Evolutionary conservation across 2,113 vertebrate species (phyloP).

Genomic region (Nerophis ophidion): DNA sequence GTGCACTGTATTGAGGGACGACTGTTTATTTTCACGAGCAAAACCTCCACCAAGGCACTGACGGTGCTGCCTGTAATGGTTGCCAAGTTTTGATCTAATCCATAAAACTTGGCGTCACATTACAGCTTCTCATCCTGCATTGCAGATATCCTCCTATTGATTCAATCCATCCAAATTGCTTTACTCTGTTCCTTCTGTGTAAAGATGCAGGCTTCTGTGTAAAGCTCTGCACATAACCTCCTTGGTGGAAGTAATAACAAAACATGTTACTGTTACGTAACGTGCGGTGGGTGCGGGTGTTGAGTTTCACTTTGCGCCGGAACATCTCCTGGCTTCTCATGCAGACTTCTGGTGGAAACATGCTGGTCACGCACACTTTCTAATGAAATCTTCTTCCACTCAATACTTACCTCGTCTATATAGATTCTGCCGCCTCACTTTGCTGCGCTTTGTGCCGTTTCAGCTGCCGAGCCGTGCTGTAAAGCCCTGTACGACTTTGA

Average conservation of each 20-base stretch:
- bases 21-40: not conserved
- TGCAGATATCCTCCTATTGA: not conserved
- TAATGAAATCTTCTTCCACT: conserved; percentile 5
- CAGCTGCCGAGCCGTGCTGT: conserved; percentile 83
- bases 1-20: too few relatives aligned
- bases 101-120: not conserved
- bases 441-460: conserved; percentile 2
- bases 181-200: not conserved
- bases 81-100: not conserved
- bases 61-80: not conserved
- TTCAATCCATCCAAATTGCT: not conserved
- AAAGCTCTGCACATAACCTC: not conserved
- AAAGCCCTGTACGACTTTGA: conserved; percentile 95
- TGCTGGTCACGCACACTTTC: conserved; percentile 4
- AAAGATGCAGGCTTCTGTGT: too few relatives aligned
- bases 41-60: not conserved
- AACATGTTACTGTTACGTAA: not conserved
- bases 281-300: not conserved
- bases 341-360: conserved; percentile 13
- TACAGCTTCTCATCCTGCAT: not conserved
- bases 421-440: not conserved
- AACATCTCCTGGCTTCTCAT: conserved; percentile 11
- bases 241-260: conserved; percentile 1
- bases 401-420: conserved; percentile 7
- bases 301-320: conserved; percentile 35